phyloP scores from a whole-genome alignment of 2,888 invertebrate species.

The Seladonia tumulorum region DNA sequence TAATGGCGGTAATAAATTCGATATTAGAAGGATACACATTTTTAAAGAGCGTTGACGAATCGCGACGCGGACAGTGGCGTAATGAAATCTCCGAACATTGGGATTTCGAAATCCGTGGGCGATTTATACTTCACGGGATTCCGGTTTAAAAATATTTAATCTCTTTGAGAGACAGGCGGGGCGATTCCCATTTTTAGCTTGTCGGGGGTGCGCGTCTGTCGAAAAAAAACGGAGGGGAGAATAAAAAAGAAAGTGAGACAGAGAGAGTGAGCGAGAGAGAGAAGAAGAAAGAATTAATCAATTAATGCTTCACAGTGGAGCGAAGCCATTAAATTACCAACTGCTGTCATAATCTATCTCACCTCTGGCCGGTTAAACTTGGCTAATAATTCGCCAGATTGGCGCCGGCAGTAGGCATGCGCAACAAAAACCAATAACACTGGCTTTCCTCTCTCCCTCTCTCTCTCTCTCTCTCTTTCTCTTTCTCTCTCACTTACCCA shows the following conservation, averaged over 20 bases:
- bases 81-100: neutral
- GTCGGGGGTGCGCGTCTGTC: neutral
- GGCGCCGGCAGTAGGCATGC: constrained; percentile 81
- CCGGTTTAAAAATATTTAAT: neutral
- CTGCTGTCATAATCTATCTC: constrained; percentile 74
- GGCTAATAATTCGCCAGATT: constrained; percentile 83
- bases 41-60: neutral
- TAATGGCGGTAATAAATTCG: too few species aligned
- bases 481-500: constrained; percentile 52
- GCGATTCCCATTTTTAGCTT: neutral
- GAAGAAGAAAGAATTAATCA: constrained; percentile 31
- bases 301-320: constrained; percentile 42
- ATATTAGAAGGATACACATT: neutral
- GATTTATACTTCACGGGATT: neutral
- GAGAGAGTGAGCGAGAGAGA: neutral
- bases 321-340: constrained; percentile 70
- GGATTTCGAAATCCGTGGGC: neutral
- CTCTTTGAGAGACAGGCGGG: neutral
- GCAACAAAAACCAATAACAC: constrained; percentile 83
- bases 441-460: constrained; percentile 44
- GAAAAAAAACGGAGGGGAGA: neutral
- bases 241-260: neutral
- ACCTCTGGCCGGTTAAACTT: constrained; percentile 78
- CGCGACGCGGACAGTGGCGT: neutral
- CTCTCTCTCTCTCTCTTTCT: constrained; percentile 21